phyloP scores from a whole-genome alignment of 2,113 vertebrate species.

The Sceloporus undulatus region DNA sequence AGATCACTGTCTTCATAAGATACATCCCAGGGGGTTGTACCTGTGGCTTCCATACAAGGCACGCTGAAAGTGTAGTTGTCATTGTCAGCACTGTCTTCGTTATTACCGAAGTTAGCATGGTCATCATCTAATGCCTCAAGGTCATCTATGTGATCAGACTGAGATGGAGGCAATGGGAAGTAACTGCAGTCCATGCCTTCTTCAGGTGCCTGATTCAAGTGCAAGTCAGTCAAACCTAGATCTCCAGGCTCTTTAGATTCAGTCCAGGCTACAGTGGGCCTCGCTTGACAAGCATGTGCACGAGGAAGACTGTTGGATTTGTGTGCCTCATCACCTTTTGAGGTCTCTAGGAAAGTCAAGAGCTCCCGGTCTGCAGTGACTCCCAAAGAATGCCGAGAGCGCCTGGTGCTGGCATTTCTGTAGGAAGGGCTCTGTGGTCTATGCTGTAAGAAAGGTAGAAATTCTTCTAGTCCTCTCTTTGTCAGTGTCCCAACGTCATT shows the following conservation, averaged over 20 bases:
- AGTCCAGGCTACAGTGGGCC: constrained; percentile 77
- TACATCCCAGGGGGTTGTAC: constrained; percentile 80
- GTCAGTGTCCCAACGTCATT: constrained; percentile 90
- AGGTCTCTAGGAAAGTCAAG: constrained; percentile 87
- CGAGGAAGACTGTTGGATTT: constrained; percentile 91
- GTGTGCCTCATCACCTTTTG: constrained; percentile 76
- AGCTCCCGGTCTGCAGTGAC: constrained; percentile 85
- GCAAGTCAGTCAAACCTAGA: constrained; percentile 66
- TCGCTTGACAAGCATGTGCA: constrained; percentile 75
- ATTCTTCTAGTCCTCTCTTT: constrained; percentile 87
- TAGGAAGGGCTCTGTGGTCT: constrained; percentile 85
- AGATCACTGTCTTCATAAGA: constrained; percentile 85
- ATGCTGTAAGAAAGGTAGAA: constrained; percentile 83
- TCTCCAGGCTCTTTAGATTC: constrained; percentile 77
- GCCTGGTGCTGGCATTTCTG: constrained; percentile 87
- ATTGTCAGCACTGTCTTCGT: neutral
- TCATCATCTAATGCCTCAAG: neutral
- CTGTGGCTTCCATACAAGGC: constrained; percentile 57
- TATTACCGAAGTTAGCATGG: neutral
- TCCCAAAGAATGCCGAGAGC: constrained; percentile 88
- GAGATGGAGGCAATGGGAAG: constrained; percentile 34
- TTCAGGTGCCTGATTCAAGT: constrained; percentile 56
- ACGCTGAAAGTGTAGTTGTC: constrained; percentile 53
- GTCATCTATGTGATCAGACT: constrained; percentile 26
- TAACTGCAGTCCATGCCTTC: constrained; percentile 30